Evolutionary conservation across 2,113 vertebrate genomes (phyloP).

Genomic region (Drymodes brunneopygia): DNA sequence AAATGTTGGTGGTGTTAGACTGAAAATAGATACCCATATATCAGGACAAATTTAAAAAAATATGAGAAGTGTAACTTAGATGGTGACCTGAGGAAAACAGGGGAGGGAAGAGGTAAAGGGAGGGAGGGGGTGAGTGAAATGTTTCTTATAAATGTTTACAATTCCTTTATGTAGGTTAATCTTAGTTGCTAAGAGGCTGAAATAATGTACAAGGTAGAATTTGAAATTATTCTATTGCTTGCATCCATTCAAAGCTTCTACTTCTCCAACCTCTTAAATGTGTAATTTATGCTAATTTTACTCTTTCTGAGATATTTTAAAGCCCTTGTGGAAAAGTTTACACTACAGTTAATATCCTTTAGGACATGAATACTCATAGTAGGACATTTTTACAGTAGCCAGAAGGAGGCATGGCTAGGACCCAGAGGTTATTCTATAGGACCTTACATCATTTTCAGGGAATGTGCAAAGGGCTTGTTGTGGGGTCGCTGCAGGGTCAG

Average conservation of each 20-base stretch:
- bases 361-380: background rate
- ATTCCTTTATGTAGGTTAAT: background rate
- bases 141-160: background rate
- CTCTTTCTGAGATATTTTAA: background rate
- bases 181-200: background rate
- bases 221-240: background rate
- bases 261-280: background rate
- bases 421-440: background rate
- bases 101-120: background rate
- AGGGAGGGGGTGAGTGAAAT: background rate
- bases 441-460: background rate
- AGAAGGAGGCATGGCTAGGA: background rate
- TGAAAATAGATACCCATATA: slow-evolving; percentile 4
- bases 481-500: fast-evolving
- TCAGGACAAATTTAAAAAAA: background rate
- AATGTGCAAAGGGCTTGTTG: fast-evolving
- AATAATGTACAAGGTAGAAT: background rate
- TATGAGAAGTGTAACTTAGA: background rate
- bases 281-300: background rate
- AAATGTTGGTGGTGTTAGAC: background rate
- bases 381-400: background rate
- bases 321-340: background rate
- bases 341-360: background rate
- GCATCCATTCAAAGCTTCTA: background rate
- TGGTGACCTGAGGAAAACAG: background rate